These are phyloP conservation scores for Myrmecophaga tridactyla DNA, from an alignment of 2,113 vertebrate genomes.

Conservation along the genomic window DNA sequence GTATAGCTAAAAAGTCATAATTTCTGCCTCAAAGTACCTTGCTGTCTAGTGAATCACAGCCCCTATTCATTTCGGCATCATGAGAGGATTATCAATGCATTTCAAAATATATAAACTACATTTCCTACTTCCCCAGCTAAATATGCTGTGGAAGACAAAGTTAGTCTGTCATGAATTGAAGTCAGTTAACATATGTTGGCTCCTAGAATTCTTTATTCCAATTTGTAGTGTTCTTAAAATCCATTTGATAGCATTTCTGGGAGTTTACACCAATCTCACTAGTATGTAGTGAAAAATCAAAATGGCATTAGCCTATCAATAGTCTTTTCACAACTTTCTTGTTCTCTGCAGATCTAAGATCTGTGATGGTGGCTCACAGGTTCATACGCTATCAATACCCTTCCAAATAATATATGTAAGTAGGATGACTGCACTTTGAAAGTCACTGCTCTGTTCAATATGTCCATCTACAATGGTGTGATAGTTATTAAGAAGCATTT, in stretches of 20 bases:
- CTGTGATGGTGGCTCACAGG: neutral
- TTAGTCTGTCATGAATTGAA: neutral
- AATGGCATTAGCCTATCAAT: neutral
- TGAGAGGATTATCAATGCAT: neutral
- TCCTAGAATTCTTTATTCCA: neutral
- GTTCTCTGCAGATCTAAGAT: neutral
- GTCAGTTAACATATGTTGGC: neutral
- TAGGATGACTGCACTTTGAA: neutral
- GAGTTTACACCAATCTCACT: neutral
- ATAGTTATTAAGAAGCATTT: neutral
- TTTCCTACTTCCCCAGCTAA: neutral
- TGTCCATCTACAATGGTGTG: neutral
- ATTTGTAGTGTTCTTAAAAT: neutral
- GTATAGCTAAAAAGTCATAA: neutral
- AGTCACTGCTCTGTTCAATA: neutral
- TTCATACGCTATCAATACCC: neutral
- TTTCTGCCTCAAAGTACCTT: neutral
- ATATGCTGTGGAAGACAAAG: neutral
- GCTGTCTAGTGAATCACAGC: neutral
- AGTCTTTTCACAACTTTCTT: neutral
- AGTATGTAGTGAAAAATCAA: conserved; percentile 1
- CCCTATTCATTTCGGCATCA: neutral
- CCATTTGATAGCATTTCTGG: neutral
- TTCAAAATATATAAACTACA: conserved; percentile 22
- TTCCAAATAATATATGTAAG: neutral